Conservation (phyloP, 2,113 vertebrate species). For the Butorides virescens region DNA sequence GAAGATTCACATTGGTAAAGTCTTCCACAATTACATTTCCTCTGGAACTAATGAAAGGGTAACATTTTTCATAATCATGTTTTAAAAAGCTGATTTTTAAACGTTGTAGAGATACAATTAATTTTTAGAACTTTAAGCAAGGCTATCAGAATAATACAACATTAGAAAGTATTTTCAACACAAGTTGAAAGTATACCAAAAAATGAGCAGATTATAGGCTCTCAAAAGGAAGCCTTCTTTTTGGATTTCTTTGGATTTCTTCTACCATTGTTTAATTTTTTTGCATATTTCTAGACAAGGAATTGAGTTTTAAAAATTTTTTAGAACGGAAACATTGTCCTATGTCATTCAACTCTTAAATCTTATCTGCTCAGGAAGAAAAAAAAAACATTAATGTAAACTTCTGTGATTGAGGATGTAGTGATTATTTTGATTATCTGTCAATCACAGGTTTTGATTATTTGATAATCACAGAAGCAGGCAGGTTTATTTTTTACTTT, state of each 20-base stretch:
- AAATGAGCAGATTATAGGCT: background rate
- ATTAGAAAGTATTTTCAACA: background rate
- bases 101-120: background rate
- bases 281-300: background rate
- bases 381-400: background rate
- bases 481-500: background rate
- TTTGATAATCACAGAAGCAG: background rate
- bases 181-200: background rate
- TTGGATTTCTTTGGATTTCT: too few species aligned
- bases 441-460: background rate
- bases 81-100: background rate
- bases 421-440: background rate
- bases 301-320: background rate
- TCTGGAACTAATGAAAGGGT: background rate
- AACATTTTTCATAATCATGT: background rate
- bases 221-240: background rate
- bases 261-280: background rate
- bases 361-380: background rate
- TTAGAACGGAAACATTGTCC: background rate
- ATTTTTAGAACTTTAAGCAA: background rate
- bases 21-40: background rate
- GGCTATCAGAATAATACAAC: background rate
- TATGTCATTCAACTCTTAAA: background rate
- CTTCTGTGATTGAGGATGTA: background rate
- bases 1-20: background rate